These are phyloP conservation scores for Stictonetta naevosa DNA, from an alignment of 2,113 vertebrate genomes.

Conservation along the genomic window DNA sequence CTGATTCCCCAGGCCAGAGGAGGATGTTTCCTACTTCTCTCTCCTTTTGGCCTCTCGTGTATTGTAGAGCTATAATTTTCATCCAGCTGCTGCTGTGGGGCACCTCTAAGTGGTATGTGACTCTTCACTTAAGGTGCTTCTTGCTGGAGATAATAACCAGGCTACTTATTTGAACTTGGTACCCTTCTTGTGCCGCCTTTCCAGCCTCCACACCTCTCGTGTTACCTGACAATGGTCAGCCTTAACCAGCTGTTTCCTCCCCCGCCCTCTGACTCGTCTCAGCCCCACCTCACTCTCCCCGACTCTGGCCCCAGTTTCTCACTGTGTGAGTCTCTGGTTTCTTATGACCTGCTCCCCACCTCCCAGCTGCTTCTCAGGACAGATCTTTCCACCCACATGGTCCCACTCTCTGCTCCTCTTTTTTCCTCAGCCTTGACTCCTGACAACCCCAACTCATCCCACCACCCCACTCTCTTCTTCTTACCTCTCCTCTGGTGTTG, in stretches of 20 bases:
- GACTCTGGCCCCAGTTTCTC: not conserved
- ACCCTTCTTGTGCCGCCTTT: not conserved
- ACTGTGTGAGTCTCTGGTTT: not conserved
- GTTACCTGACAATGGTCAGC: accelerated
- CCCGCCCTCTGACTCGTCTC: not conserved
- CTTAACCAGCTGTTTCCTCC: not conserved
- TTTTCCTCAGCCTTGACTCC: not conserved
- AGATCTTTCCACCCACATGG: accelerated
- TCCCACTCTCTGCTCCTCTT: not conserved
- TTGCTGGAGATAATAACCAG: not conserved
- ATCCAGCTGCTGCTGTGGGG: not conserved
- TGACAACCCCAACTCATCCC: not conserved
- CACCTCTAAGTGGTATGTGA: not conserved
- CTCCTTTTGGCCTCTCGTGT: not conserved
- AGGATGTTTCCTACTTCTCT: not conserved
- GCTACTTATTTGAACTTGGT: not conserved
- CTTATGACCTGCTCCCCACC: not conserved
- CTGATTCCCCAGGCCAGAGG: not conserved
- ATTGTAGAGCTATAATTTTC: not conserved
- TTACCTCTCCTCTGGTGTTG: too few relatives aligned
- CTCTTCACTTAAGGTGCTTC: not conserved
- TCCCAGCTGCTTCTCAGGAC: not conserved
- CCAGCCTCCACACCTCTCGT: not conserved
- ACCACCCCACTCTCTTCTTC: not conserved
- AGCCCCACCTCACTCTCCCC: not conserved